Evolutionary conservation across 2,797 vertebrate genomes (phyloP).

Genomic region (Lateolabrax maculatus): DNA sequence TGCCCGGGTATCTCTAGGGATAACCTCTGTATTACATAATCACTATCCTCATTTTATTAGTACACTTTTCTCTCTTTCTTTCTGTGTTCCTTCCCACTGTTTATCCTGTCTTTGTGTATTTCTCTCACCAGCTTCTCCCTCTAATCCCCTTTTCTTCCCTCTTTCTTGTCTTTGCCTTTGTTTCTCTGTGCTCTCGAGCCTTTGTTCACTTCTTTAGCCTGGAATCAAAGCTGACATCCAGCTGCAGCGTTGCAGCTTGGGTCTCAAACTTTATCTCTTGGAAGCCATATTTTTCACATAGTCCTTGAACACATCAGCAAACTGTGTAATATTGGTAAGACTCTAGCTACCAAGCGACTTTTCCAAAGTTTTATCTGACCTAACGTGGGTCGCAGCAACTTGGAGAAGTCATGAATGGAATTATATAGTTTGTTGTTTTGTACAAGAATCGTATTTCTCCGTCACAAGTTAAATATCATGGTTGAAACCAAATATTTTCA

Average conservation of each 20-base stretch:
- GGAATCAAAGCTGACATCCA: conserved; percentile 37
- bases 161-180: conserved; percentile 16
- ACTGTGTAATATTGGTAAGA: not conserved
- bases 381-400: not conserved
- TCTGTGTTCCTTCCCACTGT: not conserved
- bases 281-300: conserved; percentile 4
- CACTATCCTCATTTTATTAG: conserved; percentile 7
- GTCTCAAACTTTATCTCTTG: conserved; percentile 20
- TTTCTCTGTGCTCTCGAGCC: conserved; percentile 3
- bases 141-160: not conserved
- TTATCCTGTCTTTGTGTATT: not conserved
- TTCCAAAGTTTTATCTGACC: conserved; percentile 17
- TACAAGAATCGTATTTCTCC: not conserved
- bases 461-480: conserved; percentile 11
- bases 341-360: not conserved
- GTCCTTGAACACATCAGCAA: conserved; percentile 19
- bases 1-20: not conserved
- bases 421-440: conserved; percentile 21
- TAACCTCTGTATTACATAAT: not conserved
- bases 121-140: not conserved
- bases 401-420: conserved; percentile 4
- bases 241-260: conserved; percentile 22
- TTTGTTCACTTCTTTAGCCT: conserved; percentile 22
- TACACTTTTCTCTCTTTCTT: not conserved
- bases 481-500: conserved; percentile 23